Base-by-base conservation (phyloP, 2,888 invertebrate genomes). In the Sminthurinus aureus region DNA sequence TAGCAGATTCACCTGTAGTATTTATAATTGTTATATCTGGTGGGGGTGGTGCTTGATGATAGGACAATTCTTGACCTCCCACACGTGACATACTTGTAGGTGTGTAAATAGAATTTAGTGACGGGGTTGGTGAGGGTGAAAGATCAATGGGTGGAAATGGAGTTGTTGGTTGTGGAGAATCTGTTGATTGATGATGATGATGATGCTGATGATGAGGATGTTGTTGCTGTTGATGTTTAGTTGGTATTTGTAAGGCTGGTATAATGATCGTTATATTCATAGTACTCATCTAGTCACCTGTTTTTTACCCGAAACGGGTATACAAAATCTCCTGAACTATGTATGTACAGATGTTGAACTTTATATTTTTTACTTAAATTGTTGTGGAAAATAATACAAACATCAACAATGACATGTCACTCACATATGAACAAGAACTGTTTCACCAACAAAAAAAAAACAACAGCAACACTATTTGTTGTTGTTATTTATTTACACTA, bases 181-280 rank as follows among this genome's bases (percentile, higher is more conserved):
- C 85, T 26, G 71, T 24, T 12, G 51, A 51, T 38, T 58, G 38
- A 4, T 24, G 20, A 18, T 81, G 71, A 26, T 71, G 22, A 13
- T 24, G 88, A 24, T 88, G 88, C 0, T 88, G 89, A 58, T 88
- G 87, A 18, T 85, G 85, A 38, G 71, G 22, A 13, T 50, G 50
- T 38, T 58, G 38, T 22, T 24, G 20, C n/a, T 81, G 71, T 18
- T 71, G 22, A 13, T 24, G 18, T 11, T 76, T 75, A 51, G 12
- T 75, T 26, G 83, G 85, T 67, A 83, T n/a, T 64, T 85, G 85
- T 26, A 88, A 85, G 26, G 89, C 89, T 13, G 89, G 89, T n/a
- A 89, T 87, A 51, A 89, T 89, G 24, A 89, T 89, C 26, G 89
- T 89, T 74, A 89, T 89, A 81, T 89, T 89, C 89, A 89, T 89